Percentiles rank a stretch among this genome's conserved stretches.
Conservation (phyloP, 1,140 invertebrate species). For the Platyscapa corneri region DNA sequence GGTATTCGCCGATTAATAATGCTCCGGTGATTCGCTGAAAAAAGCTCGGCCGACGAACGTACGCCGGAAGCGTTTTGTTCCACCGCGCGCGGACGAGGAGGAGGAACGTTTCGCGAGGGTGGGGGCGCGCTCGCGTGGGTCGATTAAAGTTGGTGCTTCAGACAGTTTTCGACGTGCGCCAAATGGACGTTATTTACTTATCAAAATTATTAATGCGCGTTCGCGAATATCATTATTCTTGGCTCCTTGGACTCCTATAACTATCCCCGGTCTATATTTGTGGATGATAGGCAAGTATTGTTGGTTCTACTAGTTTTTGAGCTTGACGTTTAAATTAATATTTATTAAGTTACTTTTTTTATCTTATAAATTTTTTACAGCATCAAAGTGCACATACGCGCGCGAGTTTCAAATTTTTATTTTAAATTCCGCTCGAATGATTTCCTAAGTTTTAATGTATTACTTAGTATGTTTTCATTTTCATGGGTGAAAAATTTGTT, state of each 20-base stretch:
- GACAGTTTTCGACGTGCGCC: slow-evolving; percentile 39
- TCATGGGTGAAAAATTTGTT: no score
- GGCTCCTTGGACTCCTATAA: no score
- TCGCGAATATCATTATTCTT: not conserved
- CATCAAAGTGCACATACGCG: not conserved
- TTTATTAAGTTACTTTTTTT: not conserved
- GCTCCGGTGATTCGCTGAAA: slow-evolving; percentile 65
- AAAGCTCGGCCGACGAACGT: not conserved
- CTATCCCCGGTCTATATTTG: not conserved
- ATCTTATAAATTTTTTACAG: not conserved
- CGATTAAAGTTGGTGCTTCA: slow-evolving; percentile 17
- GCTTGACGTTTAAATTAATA: not conserved
- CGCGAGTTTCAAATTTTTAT: not conserved
- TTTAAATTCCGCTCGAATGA: no score
- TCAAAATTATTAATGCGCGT: not conserved
- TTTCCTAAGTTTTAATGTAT: no score
- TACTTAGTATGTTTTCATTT: no score
- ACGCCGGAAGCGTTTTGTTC: slow-evolving; percentile 43
- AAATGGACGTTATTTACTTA: slow-evolving; percentile 32
- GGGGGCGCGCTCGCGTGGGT: not conserved
- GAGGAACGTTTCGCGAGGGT: not conserved
- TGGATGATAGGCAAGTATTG: not conserved
- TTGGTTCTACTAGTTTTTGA: not conserved
- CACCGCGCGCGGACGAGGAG: no score
- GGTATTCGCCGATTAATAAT: slow-evolving; percentile 70